Evolutionary conservation across 2,888 invertebrate species (phyloP).

Genomic region (Hirtodrosophila cameraria): DNA sequence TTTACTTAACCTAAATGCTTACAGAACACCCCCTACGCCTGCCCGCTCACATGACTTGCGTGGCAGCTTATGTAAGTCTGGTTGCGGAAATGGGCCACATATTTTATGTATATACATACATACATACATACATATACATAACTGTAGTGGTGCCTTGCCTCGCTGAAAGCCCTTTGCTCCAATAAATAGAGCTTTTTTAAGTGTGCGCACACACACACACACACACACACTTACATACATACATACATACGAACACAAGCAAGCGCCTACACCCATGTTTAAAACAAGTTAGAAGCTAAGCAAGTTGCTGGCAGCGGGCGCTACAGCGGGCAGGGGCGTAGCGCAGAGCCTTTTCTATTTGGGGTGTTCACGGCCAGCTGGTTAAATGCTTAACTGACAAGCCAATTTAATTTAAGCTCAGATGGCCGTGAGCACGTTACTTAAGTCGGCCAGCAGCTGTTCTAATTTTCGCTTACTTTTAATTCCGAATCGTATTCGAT

Average conservation of each 20-base stretch:
- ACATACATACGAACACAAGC: no score
- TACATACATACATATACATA: conserved; percentile 5
- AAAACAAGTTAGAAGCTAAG: no score
- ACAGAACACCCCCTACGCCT: conserved; percentile 6
- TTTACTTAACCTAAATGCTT: conserved; percentile 73
- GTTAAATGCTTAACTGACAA: background rate
- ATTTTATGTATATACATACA: conserved; percentile 25
- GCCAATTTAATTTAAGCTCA: no score
- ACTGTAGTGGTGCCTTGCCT: conserved; percentile 12
- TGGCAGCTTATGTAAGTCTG: conserved; percentile 62
- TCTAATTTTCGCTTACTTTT: no score
- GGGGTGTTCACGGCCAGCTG: background rate
- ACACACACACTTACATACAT: no score
- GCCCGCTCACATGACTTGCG: background rate
- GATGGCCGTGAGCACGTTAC: no score
- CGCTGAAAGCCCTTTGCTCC: conserved; percentile 42
- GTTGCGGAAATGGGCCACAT: conserved; percentile 73
- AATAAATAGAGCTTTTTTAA: conserved; percentile 65
- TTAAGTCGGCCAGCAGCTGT: no score
- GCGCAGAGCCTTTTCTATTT: no score
- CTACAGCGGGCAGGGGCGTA: no score
- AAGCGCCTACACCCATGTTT: no score
- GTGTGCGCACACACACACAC: conserved; percentile 14
- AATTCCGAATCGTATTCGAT: no score
- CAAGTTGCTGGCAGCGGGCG: no score